phyloP scores from a whole-genome alignment of 1,140 invertebrate genomes.

The honey bee (Apis mellifera) region DNA sequence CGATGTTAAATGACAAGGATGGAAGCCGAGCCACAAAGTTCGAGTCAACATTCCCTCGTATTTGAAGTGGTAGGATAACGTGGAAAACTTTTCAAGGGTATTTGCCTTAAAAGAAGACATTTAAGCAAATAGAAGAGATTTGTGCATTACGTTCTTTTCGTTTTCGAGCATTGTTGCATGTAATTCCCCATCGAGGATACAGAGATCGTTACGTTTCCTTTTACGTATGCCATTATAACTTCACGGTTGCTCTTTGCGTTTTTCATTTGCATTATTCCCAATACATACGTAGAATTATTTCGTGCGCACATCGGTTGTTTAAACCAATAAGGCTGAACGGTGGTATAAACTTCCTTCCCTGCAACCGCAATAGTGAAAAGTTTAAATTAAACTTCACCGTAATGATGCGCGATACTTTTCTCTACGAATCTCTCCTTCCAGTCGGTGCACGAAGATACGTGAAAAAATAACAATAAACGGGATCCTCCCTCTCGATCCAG shows the following conservation, averaged over 20 bases:
- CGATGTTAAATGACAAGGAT: background rate
- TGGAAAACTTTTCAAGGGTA: background rate
- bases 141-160: slow-evolving; percentile 14
- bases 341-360: background rate
- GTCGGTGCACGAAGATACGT: too few species aligned
- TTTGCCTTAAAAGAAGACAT: slow-evolving; percentile 17
- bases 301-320: background rate
- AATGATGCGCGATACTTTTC: background rate
- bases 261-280: slow-evolving; percentile 12
- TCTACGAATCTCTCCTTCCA: background rate
- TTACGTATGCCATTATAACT: slow-evolving; percentile 14
- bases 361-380: background rate
- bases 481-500: background rate
- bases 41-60: background rate
- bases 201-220: background rate
- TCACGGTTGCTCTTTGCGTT: background rate
- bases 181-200: background rate
- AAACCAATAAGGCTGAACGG: background rate
- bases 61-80: background rate
- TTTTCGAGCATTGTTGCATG: background rate
- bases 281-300: background rate
- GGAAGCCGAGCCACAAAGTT: background rate
- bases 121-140: slow-evolving; percentile 1
- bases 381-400: slow-evolving; percentile 20
- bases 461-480: slow-evolving; percentile 19